Evolutionary conservation across 2,888 invertebrate genomes (phyloP), one percentile per base, ranked within the genome.

Genomic region (Ferrisia virgata): DNA sequence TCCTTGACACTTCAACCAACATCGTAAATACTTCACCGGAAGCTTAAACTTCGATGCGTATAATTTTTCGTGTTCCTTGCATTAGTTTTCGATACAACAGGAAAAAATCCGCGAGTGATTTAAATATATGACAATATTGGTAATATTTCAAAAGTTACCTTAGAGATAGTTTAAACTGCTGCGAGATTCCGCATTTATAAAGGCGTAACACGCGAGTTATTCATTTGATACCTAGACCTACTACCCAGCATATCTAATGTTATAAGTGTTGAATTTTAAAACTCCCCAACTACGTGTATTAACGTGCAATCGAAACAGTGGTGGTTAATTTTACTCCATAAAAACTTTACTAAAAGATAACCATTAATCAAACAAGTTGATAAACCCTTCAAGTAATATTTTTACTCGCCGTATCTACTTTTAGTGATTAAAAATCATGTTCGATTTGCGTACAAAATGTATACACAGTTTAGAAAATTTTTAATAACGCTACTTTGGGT

Each of bases 251-350:
- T 1, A 13, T 43, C 69, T 28, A 72, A 33, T 31, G n/a, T 15
- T 1, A 33, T 33, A 33, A 72, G 72, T 72, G 72, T 72, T 33
- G 33, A 72, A 72, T 72, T 72, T 72, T 33, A 72, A 33, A 72
- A 72, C 72, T 72, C 33, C 28, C 28, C 58, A 28, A 64, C 22
- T 31, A n/a, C n/a, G n/a, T n/a, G 5, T 53, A 72, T 33, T 72
- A 72, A 72, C 6, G 72, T 72, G 18, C 33, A 72, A 72, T 72
- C 33, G 72, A 72, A 72, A 72, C 33, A 72, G 72, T 72, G 72
- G 72, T 22, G n/a, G 28, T 64, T 4, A 64, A 64, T 64, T 64
- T 53, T 53, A 13, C 28, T n/a, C 58, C 18, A 4, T 18, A 9
- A 5, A 47, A 47, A 11, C 9, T 0, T 11, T 28, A 58, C 28